Percentiles rank a stretch among this genome's conserved stretches.
phyloP scores from a whole-genome alignment of 2,113 vertebrate species.

The Toxotes jaculatrix region DNA sequence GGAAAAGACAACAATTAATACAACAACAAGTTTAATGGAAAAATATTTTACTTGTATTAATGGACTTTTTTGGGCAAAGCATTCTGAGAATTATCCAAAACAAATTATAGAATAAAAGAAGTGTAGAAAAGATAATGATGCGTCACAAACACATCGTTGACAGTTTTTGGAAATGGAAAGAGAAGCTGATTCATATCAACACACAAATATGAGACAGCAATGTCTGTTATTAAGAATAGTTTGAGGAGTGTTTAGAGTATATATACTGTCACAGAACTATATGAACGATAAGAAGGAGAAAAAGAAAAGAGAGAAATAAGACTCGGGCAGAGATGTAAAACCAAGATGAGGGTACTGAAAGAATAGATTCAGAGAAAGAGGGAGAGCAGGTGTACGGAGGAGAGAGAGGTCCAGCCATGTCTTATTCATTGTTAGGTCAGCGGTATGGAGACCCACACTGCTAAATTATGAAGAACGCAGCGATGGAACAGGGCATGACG shows the following conservation, averaged over 20 bases:
- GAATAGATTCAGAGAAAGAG: slow-evolving; percentile 5
- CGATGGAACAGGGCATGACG: slow-evolving; percentile 12
- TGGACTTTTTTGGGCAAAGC: neutral
- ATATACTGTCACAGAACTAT: neutral
- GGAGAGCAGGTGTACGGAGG: neutral
- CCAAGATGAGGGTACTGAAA: neutral
- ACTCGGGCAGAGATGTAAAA: neutral
- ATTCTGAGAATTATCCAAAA: neutral
- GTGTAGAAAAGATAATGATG: neutral
- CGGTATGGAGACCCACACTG: slow-evolving; percentile 13
- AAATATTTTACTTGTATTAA: no score
- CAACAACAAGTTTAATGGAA: no score
- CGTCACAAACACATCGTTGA: neutral
- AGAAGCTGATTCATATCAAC: neutral
- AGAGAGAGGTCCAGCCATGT: slow-evolving; percentile 39
- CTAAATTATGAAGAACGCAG: slow-evolving; percentile 63
- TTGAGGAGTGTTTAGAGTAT: neutral
- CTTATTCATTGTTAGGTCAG: slow-evolving; percentile 65
- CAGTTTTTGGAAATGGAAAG: neutral
- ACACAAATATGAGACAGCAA: neutral
- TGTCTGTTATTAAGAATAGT: neutral
- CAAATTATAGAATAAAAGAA: neutral
- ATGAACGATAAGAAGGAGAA: neutral
- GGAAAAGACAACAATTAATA: no score
- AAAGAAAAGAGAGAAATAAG: slow-evolving; percentile 9